Evolutionary conservation across 2,888 invertebrate species (phyloP).

Genomic region (Hydriomena furcata): DNA sequence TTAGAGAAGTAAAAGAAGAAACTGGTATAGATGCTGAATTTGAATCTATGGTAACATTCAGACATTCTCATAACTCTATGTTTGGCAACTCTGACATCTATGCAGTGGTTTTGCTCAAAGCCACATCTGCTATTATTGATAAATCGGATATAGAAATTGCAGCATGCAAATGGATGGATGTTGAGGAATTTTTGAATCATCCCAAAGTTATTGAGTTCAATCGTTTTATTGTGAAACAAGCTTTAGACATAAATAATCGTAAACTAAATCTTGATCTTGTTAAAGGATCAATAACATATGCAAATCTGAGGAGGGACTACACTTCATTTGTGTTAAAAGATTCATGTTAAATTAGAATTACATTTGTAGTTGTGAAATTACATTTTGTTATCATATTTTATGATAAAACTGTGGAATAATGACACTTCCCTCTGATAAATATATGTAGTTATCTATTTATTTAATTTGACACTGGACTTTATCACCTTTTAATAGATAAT

Average conservation of each 20-base stretch:
- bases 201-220: slow-evolving; percentile 89
- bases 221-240: slow-evolving; percentile 86
- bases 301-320: slow-evolving; percentile 57
- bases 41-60: slow-evolving; percentile 88
- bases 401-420: background rate
- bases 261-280: slow-evolving; percentile 84
- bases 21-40: slow-evolving; percentile 92
- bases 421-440: too few species aligned
- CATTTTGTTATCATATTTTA: background rate
- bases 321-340: slow-evolving; percentile 66
- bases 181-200: slow-evolving; percentile 88
- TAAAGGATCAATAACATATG: slow-evolving; percentile 64
- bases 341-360: slow-evolving; percentile 30
- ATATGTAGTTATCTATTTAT: too few species aligned
- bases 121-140: slow-evolving; percentile 84
- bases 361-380: background rate
- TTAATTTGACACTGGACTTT: too few species aligned
- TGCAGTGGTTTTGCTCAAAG: slow-evolving; percentile 88
- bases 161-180: slow-evolving; percentile 92
- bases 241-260: slow-evolving; percentile 85
- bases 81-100: slow-evolving; percentile 95
- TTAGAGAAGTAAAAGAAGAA: slow-evolving; percentile 95
- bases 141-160: slow-evolving; percentile 91
- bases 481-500: too few species aligned
- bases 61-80: slow-evolving; percentile 90